These are phyloP conservation scores for Panurus biarmicus DNA, from an alignment of 2,113 vertebrate species.

Conservation along the genomic window DNA sequence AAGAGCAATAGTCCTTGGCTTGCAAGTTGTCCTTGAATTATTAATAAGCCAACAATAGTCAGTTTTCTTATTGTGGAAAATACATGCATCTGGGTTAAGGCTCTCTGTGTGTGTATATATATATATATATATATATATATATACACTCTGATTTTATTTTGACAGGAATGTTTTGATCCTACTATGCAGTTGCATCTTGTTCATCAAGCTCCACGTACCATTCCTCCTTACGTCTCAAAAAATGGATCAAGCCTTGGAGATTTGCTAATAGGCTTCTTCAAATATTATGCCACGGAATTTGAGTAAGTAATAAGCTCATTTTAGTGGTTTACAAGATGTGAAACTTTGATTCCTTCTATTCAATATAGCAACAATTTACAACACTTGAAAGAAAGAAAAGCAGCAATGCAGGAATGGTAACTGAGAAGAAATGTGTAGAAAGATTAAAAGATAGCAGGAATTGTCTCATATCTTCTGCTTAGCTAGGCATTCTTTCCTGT, in stretches of 20 bases:
- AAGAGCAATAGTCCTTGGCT: neutral
- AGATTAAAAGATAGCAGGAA: neutral
- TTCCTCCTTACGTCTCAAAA: slow-evolving; percentile 84
- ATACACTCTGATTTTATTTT: slow-evolving; percentile 39
- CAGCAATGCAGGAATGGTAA: neutral
- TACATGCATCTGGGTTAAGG: neutral
- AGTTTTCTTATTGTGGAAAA: neutral
- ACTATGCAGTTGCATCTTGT: slow-evolving; percentile 82
- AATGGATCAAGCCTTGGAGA: slow-evolving; percentile 87
- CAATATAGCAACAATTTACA: neutral
- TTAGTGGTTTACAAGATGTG: neutral
- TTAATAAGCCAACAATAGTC: neutral
- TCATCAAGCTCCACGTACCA: slow-evolving; percentile 74
- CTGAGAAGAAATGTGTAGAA: neutral
- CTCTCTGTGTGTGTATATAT: neutral
- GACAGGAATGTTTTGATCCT: slow-evolving; percentile 85
- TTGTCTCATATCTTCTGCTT: neutral
- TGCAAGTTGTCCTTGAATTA: neutral
- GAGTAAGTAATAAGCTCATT: slow-evolving; percentile 75
- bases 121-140: neutral
- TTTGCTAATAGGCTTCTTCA: slow-evolving; percentile 89
- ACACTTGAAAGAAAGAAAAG: neutral
- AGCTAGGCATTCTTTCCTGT: neutral
- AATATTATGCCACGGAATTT: slow-evolving; percentile 90
- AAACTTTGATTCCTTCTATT: neutral